These are phyloP conservation scores for Cichladusa arquata DNA, from an alignment of 2,113 vertebrate species.

Conservation along the genomic window DNA sequence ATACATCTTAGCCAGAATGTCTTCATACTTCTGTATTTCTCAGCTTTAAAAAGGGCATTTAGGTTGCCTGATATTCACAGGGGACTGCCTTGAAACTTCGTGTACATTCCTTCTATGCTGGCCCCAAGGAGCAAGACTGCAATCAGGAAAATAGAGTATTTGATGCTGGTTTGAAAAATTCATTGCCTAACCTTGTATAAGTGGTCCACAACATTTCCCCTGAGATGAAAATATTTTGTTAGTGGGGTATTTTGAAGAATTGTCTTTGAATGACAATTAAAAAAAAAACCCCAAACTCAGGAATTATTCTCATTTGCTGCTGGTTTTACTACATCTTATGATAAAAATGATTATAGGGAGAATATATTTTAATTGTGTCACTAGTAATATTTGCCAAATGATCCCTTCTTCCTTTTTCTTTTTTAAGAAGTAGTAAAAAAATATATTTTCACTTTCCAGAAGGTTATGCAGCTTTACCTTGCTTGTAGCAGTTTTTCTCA, in stretches of 20 bases:
- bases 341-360: neutral
- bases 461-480: slow-evolving; percentile 27
- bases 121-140: neutral
- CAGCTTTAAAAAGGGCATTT: neutral
- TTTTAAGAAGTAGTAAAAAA: neutral
- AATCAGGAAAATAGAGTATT: slow-evolving; percentile 30
- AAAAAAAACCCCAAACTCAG: neutral
- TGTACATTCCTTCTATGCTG: neutral
- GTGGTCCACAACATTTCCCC: slow-evolving; percentile 17
- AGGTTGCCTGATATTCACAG: neutral
- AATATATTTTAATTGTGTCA: neutral
- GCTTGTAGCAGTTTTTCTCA: slow-evolving; percentile 10
- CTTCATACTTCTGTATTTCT: neutral
- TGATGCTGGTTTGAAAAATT: slow-evolving; percentile 52
- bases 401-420: neutral
- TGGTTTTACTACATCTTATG: slow-evolving; percentile 4
- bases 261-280: neutral
- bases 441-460: neutral
- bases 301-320: neutral
- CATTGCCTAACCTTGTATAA: slow-evolving; percentile 35
- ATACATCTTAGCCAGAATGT: neutral
- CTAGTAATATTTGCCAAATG: neutral
- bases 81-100: slow-evolving; percentile 5
- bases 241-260: slow-evolving; percentile 31
- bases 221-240: slow-evolving; percentile 14